phyloP scores from a whole-genome alignment of 2,113 vertebrate genomes.

The Lichenostomus cassidix region DNA sequence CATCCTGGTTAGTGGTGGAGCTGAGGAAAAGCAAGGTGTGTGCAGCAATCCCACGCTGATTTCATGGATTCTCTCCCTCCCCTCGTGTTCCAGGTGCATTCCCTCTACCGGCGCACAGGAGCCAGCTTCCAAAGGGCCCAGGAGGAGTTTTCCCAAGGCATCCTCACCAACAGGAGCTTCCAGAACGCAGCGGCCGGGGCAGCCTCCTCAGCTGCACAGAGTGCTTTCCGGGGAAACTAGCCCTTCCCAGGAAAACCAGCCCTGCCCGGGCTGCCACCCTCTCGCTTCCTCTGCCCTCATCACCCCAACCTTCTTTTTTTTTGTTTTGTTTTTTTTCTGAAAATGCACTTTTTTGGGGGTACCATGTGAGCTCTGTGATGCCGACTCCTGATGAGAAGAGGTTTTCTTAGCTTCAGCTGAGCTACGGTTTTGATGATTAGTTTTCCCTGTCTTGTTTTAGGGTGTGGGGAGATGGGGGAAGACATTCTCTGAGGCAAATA shows the following conservation, averaged over 20 bases:
- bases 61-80: fast-evolving
- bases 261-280: background rate
- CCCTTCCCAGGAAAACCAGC: slow-evolving; percentile 66
- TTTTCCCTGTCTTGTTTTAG: slow-evolving; percentile 20
- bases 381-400: background rate
- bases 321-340: background rate
- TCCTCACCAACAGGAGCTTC: slow-evolving; percentile 85
- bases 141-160: slow-evolving; percentile 91
- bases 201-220: slow-evolving; percentile 81
- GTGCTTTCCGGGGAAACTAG: slow-evolving; percentile 80
- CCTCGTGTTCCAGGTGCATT: slow-evolving; percentile 81
- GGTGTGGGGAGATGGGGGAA: background rate
- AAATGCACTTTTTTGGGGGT: slow-evolving; percentile 58
- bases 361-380: slow-evolving; percentile 27
- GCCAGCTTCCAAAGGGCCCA: slow-evolving; percentile 96
- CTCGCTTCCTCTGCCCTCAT: background rate
- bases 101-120: slow-evolving; percentile 88
- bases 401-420: background rate
- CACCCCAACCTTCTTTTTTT: background rate
- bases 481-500: slow-evolving; percentile 40
- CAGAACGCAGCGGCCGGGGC: slow-evolving; percentile 80
- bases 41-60: background rate
- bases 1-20: too few relatives aligned
- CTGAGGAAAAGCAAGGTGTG: fast-evolving
- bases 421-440: background rate